phyloP scores from a whole-genome alignment of 2,888 invertebrate genomes.

The Ornithoptera alexandrae region DNA sequence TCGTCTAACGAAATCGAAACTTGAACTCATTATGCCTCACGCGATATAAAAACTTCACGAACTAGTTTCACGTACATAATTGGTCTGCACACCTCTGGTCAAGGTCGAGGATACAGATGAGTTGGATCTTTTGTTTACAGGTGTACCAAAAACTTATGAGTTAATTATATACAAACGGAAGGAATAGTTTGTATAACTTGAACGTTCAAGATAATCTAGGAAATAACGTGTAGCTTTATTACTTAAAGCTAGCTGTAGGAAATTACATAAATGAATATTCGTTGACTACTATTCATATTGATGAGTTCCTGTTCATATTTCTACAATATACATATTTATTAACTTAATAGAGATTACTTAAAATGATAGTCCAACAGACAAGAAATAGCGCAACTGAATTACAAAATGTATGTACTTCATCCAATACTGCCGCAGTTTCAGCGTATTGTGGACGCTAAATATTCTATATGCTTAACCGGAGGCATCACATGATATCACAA shows the following conservation, averaged over 20 bases:
- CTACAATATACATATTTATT: too few relatives aligned
- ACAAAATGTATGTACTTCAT: constrained; percentile 15
- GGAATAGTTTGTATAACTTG: too few relatives aligned
- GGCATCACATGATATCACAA: constrained; percentile 15
- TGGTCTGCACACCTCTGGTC: constrained; percentile 44
- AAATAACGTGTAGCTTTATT: too few relatives aligned
- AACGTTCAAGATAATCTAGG: too few relatives aligned
- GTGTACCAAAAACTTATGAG: neutral
- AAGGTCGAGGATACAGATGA: constrained; percentile 26
- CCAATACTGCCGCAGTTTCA: constrained; percentile 17
- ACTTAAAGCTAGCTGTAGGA: too few relatives aligned
- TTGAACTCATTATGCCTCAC: constrained; percentile 37
- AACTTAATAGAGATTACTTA: neutral
- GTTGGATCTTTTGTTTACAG: constrained; percentile 10
- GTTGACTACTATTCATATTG: too few relatives aligned
- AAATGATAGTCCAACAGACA: constrained; percentile 14
- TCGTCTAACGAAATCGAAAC: constrained; percentile 32
- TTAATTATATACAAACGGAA: neutral
- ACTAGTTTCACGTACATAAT: constrained; percentile 51
- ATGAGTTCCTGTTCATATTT: too few relatives aligned
- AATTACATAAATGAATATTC: too few relatives aligned
- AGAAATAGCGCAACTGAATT: constrained; percentile 20
- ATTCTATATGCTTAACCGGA: constrained; percentile 26
- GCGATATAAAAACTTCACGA: constrained; percentile 47
- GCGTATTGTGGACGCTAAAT: constrained; percentile 25